phyloP scores from a whole-genome alignment of 2,888 invertebrate species.

The Trachelus iudaicus region DNA sequence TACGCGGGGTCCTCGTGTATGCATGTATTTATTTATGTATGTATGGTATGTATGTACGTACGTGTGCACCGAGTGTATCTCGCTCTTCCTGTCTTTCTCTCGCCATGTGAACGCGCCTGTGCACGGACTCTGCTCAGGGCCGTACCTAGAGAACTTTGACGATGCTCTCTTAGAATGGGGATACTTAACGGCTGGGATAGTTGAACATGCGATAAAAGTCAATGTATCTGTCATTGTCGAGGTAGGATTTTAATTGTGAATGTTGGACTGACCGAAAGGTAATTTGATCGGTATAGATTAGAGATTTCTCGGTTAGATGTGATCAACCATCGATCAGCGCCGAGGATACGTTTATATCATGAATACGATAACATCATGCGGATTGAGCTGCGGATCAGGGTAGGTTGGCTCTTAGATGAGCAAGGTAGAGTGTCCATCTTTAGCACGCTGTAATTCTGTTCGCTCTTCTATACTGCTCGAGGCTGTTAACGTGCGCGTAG shows the following conservation, averaged over 20 bases:
- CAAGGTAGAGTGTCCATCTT: not conserved
- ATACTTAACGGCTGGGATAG: not conserved
- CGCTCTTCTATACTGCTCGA: not conserved
- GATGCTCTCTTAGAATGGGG: not conserved
- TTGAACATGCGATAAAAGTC: not conserved
- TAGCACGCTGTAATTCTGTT: not conserved
- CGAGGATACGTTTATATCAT: not conserved
- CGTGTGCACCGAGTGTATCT: not conserved
- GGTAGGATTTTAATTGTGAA: not conserved
- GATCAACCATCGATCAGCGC: not conserved
- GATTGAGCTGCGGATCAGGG: not conserved
- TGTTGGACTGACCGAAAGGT: not conserved
- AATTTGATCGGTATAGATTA: not conserved
- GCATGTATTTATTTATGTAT: not conserved
- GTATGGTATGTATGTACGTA: not conserved
- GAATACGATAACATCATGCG: not conserved
- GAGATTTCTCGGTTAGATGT: not conserved
- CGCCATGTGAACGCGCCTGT: not conserved
- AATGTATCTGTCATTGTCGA: not conserved
- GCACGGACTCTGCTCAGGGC: not conserved
- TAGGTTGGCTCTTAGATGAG: not conserved
- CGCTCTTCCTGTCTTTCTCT: not conserved
- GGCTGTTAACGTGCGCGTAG: not conserved
- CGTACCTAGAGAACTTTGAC: not conserved
- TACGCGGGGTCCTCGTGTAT: not conserved